These are phyloP conservation scores for Sinocyclocheilus anophthalmus DNA, from an alignment of 2,113 vertebrate genomes.

Conservation along the genomic window DNA sequence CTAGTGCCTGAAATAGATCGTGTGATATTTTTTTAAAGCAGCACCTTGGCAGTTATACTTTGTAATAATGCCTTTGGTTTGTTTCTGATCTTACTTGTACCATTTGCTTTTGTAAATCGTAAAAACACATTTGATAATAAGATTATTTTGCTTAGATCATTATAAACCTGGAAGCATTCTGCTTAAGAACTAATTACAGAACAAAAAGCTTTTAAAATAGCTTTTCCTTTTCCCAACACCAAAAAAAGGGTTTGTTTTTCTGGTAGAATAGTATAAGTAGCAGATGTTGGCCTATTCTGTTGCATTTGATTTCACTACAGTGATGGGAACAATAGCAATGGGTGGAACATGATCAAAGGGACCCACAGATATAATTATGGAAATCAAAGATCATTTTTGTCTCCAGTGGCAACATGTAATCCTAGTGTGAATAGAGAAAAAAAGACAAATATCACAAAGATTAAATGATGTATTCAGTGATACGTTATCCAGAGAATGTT, in stretches of 20 bases:
- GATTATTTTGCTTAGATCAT: background rate
- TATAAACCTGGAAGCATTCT: background rate
- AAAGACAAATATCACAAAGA: constrained; percentile 39
- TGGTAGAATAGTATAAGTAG: constrained; percentile 34
- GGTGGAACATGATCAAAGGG: constrained; percentile 45
- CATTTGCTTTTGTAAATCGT: background rate
- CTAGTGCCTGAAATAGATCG: constrained; percentile 28
- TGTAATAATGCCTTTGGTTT: background rate
- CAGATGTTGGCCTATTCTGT: constrained; percentile 38
- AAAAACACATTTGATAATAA: background rate
- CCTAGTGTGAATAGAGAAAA: constrained; percentile 42
- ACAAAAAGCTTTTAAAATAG: background rate
- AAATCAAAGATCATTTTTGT: constrained; percentile 52
- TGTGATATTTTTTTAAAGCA: background rate
- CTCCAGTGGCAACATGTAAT: constrained; percentile 52
- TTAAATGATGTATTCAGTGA: constrained; percentile 41
- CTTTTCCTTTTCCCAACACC: background rate
- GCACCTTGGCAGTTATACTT: background rate
- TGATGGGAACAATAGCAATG: constrained; percentile 44
- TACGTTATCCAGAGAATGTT: constrained; percentile 29
- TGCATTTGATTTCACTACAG: constrained; percentile 35
- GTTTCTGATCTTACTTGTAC: background rate
- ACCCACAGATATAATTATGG: constrained; percentile 47
- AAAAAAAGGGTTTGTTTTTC: background rate
- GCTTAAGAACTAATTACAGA: background rate